Base-by-base conservation (phyloP, 2,888 invertebrate species). In the Eurytoma californica region DNA sequence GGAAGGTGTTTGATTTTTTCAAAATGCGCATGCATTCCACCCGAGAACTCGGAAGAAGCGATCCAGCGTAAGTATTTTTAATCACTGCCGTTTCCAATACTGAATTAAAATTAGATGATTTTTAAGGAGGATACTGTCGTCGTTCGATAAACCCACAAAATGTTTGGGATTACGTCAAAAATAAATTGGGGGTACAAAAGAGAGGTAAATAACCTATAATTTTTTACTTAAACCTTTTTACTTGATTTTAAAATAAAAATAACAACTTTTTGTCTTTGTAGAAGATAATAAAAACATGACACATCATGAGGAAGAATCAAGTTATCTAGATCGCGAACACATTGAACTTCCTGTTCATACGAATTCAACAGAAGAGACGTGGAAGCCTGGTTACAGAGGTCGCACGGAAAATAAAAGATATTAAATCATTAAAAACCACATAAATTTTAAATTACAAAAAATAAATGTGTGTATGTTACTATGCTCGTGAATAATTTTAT, bases 391-490 rank as follows among this genome's bases (percentile, higher is more conserved):
- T 63, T 80, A 82, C 20, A 72, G 81, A 24, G 82, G 79, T 5
- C 80, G 83, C 9, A 82, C 81, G 9, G 79, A 83, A 57, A 83
- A 82, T 77, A 80, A 83, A 70, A 80, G 81, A 24, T 80, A 61
- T 69, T 82, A 47, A 73, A 39, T 39, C 9, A 39, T 39, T 39
- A 9, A 9, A 39, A 39, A 9, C 39, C 39, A 9, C 9, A 39
- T 39, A 39, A 49, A 24, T 58, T 58, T 20, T 69, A 39, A 39
- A 9, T 39, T 9, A 9, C 9, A 9, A 39, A 39, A 39, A 39
- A 9, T 7, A 2, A 39, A 39, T 39, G 39, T 39, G 5, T 39
- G 9, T 39, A 24, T 24, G 7, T 39, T 39, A 39, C 39, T 9
- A 39, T 39, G 24, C 24, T 39, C 9, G 9, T 39, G 9, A 7